These are phyloP conservation scores for Myotis vivesi DNA, from an alignment of 2,797 vertebrate genomes.

Conservation along the genomic window DNA sequence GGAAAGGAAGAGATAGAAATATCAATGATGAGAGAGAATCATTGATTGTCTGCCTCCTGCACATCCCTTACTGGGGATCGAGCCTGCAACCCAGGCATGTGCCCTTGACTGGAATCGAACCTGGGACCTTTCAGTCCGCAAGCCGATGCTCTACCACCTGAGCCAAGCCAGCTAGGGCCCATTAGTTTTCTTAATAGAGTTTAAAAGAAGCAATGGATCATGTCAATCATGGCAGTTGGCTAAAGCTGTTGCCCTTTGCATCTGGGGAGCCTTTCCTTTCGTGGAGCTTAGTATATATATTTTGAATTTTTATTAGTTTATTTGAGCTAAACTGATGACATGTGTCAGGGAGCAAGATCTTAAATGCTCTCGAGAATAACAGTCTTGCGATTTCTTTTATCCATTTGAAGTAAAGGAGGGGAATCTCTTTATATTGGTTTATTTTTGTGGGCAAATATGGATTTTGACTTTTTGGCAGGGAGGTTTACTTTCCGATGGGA, in stretches of 20 bases:
- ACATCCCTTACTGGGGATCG: too few species aligned
- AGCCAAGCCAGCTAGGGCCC: neutral
- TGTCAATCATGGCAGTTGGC: neutral
- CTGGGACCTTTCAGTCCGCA: too few species aligned
- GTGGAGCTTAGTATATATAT: neutral
- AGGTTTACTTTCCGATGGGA: neutral
- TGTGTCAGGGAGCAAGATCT: neutral
- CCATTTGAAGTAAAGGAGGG: neutral
- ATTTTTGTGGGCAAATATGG: neutral
- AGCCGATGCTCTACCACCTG: too few species aligned
- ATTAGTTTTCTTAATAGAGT: neutral
- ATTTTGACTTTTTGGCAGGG: neutral
- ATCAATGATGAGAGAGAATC: too few species aligned
- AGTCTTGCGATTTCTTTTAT: neutral
- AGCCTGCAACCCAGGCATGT: too few species aligned
- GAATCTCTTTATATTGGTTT: neutral
- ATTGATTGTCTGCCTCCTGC: too few species aligned
- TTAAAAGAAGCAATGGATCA: neutral
- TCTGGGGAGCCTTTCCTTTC: neutral
- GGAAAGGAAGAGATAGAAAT: too few species aligned
- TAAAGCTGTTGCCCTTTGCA: neutral
- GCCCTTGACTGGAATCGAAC: too few species aligned
- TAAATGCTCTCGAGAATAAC: neutral
- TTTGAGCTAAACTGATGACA: neutral
- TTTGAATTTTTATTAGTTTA: neutral